These are phyloP conservation scores for Lasioglossum malachurum DNA, from an alignment of 2,888 invertebrate species.

Conservation along the genomic window DNA sequence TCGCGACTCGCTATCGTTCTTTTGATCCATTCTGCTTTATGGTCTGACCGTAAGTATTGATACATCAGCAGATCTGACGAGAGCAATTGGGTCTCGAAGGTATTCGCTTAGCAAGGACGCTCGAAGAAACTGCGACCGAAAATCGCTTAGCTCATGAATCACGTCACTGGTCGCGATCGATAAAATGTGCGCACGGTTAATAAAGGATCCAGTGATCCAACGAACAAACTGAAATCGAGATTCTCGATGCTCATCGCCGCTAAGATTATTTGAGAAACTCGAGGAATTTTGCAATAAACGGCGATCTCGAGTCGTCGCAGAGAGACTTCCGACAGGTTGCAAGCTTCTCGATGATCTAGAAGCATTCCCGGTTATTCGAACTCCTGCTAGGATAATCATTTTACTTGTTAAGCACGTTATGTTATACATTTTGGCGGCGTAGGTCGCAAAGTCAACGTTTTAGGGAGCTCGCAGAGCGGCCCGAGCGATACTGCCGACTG, in stretches of 20 bases:
- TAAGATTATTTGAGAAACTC: background rate
- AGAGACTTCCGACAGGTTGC: background rate
- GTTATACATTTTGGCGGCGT: constrained; percentile 18
- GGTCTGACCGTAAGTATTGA: constrained; percentile 69
- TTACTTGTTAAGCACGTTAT: constrained; percentile 9
- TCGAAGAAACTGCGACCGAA: background rate
- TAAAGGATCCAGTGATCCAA: constrained; percentile 18
- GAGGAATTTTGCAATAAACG: background rate
- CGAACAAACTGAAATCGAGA: constrained; percentile 8
- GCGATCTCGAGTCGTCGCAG: background rate
- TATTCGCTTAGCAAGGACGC: constrained; percentile 40
- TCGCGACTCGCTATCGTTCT: constrained; percentile 44
- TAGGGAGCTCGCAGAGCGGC: constrained; percentile 25
- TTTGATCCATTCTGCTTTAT: constrained; percentile 57
- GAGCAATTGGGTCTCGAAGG: constrained; percentile 50
- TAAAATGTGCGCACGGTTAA: constrained; percentile 15
- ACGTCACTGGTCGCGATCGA: constrained; percentile 31
- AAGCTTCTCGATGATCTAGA: constrained; percentile 13
- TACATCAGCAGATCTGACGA: constrained; percentile 36
- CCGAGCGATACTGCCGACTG: constrained; percentile 1
- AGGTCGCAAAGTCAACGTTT: constrained; percentile 27
- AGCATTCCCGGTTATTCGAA: background rate
- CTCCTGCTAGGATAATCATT: constrained; percentile 1
- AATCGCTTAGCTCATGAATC: constrained; percentile 29
- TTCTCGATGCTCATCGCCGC: background rate